phyloP scores from a whole-genome alignment of 2,797 vertebrate species.

The Mormyrus proboscirostris region DNA sequence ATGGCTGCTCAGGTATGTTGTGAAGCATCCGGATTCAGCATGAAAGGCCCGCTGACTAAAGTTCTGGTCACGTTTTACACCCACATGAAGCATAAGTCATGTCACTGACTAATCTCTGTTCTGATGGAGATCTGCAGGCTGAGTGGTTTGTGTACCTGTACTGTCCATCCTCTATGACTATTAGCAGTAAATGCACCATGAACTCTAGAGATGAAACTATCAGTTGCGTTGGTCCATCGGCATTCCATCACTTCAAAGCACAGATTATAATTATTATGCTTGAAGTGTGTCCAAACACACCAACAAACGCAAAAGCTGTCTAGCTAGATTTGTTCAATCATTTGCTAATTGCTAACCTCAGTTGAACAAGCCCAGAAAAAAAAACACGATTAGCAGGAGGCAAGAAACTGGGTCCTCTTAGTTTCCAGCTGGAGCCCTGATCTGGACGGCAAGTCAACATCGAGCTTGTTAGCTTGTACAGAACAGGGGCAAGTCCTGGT shows the following conservation, averaged over 20 bases:
- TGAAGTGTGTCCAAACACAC: conserved; percentile 62
- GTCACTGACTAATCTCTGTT: background rate
- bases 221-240: conserved; percentile 26
- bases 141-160: background rate
- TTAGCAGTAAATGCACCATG: background rate
- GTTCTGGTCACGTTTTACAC: background rate
- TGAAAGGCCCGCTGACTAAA: background rate
- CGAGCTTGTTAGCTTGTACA: background rate
- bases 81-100: background rate
- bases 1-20: background rate
- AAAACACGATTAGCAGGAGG: background rate
- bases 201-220: background rate
- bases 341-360: conserved; percentile 14
- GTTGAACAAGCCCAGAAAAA: conserved; percentile 5
- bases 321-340: conserved; percentile 23
- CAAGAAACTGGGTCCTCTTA: background rate
- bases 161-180: background rate
- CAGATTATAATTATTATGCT: conserved; percentile 62
- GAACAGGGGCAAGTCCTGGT: background rate
- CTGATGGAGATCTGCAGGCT: background rate
- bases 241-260: conserved; percentile 67
- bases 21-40: background rate
- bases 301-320: conserved; percentile 50
- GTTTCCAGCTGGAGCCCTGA: background rate
- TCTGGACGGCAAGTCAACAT: background rate